These are phyloP conservation scores for Drosophila quinaria DNA, from an alignment of 2,888 invertebrate genomes.

Conservation along the genomic window DNA sequence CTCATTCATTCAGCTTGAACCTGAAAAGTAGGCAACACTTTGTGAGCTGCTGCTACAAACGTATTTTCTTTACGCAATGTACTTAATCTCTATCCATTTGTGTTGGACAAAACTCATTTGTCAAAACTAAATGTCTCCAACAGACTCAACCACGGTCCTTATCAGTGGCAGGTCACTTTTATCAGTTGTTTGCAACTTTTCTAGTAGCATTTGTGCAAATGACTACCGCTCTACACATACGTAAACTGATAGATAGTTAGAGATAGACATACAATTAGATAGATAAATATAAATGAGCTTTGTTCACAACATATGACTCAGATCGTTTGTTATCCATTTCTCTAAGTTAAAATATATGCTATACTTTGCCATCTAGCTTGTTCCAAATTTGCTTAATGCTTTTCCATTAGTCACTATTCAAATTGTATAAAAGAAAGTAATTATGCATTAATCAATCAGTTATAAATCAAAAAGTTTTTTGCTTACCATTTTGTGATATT, in stretches of 20 bases:
- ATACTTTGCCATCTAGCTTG: not conserved
- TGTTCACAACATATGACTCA: conserved; percentile 9
- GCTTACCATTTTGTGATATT: conserved; percentile 38
- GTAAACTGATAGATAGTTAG: conserved; percentile 12
- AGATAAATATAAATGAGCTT: conserved; percentile 31
- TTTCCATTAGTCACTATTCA: conserved; percentile 24
- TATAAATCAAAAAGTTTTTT: conserved; percentile 26
- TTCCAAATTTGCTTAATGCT: not conserved
- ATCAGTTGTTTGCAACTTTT: conserved; percentile 61
- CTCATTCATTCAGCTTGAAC: not conserved
- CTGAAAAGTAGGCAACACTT: conserved; percentile 53
- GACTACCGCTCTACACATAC: conserved; percentile 50
- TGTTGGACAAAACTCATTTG: conserved; percentile 52
- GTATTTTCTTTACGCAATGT: conserved; percentile 10
- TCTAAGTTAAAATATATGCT: not conserved
- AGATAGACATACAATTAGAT: not conserved
- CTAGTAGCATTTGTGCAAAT: conserved; percentile 59
- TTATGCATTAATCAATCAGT: conserved; percentile 55
- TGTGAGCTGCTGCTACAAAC: conserved; percentile 1
- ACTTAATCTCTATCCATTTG: conserved; percentile 23
- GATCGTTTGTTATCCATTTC: not conserved
- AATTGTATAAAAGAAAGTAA: conserved; percentile 9
- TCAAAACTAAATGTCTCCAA: conserved; percentile 44
- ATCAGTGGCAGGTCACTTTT: conserved; percentile 45
- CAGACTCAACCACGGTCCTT: conserved; percentile 26